Percentiles rank a stretch among this genome's conserved stretches.
phyloP scores from a whole-genome alignment of 1,140 invertebrate species.

The Apis florea region DNA sequence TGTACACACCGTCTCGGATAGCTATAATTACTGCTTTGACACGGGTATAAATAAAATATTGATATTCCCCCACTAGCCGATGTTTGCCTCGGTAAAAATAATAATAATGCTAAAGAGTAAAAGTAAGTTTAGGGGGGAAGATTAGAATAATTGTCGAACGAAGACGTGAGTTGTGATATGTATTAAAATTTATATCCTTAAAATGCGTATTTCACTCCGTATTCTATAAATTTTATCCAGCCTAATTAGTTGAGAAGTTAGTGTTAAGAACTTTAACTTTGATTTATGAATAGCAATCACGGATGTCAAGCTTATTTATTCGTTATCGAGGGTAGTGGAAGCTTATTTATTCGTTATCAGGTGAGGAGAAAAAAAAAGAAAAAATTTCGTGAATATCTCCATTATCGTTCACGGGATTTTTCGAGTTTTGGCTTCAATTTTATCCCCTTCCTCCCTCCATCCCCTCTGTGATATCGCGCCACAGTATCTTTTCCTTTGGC shows the following conservation, averaged over 20 bases:
- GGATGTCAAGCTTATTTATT: background rate
- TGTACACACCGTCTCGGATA: background rate
- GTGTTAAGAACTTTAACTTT: background rate
- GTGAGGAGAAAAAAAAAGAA: too few species aligned
- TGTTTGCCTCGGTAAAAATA: too few species aligned
- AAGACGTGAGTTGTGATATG: too few species aligned
- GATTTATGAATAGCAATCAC: background rate
- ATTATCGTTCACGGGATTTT: background rate
- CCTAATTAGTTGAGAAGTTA: too few species aligned
- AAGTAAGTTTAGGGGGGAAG: background rate
- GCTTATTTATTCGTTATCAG: background rate
- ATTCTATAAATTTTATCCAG: too few species aligned
- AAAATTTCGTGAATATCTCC: too few species aligned
- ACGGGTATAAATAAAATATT: background rate
- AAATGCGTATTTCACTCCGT: too few species aligned
- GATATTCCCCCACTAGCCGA: too few species aligned
- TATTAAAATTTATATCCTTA: too few species aligned
- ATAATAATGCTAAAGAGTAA: background rate
- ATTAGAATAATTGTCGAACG: too few species aligned
- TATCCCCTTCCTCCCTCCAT: too few species aligned
- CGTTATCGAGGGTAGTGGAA: background rate
- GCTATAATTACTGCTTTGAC: background rate
- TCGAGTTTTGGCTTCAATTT: background rate
- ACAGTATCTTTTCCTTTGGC: conserved; percentile 1
- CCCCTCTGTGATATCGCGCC: background rate